Conservation (phyloP, 2,797 vertebrate species). For the Picus viridis region DNA sequence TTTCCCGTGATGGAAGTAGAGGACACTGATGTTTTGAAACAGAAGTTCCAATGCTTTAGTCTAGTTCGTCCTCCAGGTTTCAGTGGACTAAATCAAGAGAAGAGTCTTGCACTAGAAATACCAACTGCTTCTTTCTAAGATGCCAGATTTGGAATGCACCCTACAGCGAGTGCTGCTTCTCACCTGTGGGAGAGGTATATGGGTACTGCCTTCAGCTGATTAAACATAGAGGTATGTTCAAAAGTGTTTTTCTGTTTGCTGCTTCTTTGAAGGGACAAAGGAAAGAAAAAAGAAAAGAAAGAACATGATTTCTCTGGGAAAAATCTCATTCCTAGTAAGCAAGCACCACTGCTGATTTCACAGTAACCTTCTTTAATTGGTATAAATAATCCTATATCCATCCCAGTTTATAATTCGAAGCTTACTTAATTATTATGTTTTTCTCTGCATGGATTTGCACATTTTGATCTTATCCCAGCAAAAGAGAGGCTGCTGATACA, state of each 20-base stretch:
- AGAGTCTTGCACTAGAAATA: neutral
- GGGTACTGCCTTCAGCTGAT: neutral
- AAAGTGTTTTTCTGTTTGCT: neutral
- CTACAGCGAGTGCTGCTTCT: neutral
- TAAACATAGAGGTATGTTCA: neutral
- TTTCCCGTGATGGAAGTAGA: neutral
- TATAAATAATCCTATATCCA: neutral
- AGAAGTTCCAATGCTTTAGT: neutral
- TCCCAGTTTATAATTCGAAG: neutral
- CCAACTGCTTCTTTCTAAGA: neutral
- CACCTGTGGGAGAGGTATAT: neutral
- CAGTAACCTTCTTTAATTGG: conserved; percentile 35
- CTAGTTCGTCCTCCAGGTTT: neutral
- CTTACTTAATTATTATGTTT: neutral
- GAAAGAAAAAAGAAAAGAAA: neutral
- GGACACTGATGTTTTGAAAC: neutral
- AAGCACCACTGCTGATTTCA: neutral
- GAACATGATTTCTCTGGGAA: neutral
- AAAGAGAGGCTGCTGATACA: neutral
- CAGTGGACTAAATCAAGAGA: neutral
- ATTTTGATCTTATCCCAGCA: neutral
- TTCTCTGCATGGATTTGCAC: neutral
- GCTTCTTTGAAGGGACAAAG: neutral
- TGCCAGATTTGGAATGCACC: neutral
- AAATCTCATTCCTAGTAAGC: neutral